Evolutionary conservation across 2,888 invertebrate species (phyloP), one percentile per base, ranked within the genome.

Genomic region (Phasia obesa): DNA sequence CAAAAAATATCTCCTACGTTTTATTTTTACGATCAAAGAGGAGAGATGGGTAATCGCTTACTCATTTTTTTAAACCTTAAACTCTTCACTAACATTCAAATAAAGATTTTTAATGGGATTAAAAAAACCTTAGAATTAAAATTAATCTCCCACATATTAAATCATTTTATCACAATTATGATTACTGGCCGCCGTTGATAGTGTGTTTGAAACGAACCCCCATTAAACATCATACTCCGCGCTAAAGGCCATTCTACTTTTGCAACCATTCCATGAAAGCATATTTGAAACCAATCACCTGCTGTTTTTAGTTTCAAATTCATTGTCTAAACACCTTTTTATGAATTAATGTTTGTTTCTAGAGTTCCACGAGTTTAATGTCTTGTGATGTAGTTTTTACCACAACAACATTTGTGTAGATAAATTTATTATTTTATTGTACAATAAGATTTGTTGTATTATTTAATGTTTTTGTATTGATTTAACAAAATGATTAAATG

Each of bases 401-500:
- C 23, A 60, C 65, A 38, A 60, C 65, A 38, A 64, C 55, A 69
- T 49, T 62, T 70, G 64, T 65, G 19, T 53, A 55, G 60, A 67
- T 55, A 42, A 67, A 62, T 71, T 77, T 67, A 81, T 81, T 73
- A 81, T 73, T 47, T 65, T 60, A n/a, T n/a, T n/a, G n/a, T n/a
- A n/a, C n/a, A n/a, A n/a, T n/a, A n/a, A n/a, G n/a, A n/a, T n/a
- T n/a, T n/a, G n/a, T n/a, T n/a, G 15, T 47, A 38, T 47, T 59
- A 47, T 71, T 67, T 71, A 11, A 31, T 31, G 47, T 49, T 57
- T 64, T 67, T 59, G 31, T 75, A 65, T 76, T 75, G 67, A 83
- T 83, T 75, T 60, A 83, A 83, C 70, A 67, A 67, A 76, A 76
- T 83, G 83, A 83, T 83, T 83, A 83, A 76, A 67, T 79, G 79